Evolutionary conservation across 2,888 invertebrate species (phyloP), one percentile per base, ranked within the genome.

Genomic region (Cyrtodaria siliqua): DNA sequence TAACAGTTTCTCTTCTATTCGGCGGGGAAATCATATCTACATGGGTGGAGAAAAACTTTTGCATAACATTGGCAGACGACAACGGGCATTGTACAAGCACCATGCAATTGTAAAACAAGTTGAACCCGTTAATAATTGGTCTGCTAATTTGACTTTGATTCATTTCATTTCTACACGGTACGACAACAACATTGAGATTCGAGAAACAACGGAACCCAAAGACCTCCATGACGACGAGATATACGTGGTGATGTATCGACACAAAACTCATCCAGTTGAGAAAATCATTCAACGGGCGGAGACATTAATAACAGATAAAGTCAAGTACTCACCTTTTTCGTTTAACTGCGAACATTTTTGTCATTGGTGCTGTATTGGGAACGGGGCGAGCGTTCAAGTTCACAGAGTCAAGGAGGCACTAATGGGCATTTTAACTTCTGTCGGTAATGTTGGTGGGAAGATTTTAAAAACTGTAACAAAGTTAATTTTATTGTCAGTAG

Each of bases 281-380:
- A 47, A 56, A 20, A 68, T 77, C 4, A 49, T 77, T 14, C 12
- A 44, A 23, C 40, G 68, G 23, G 77, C 77, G 8, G 55, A 57
- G 42, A 2, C 18, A 59, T 16, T 49, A 62, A 49, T 18, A 55
- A n/a, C 26, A 8, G 9, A 6, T 3, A 18, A 6, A 33, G 4
- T 8, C 4, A 8, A 12, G 4, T 33, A 33, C 4, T 4, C 12
- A 33, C 18, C 29, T 59, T n/a, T 69, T 4, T 26, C 44, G 2
- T 60, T 59, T 23, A 75, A 75, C 24, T 75, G 74, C 60, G 74
- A 75, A 27, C 64, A 69, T 64, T 69, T 75, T 27, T 68, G 69
- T 29, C 56, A 75, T 18, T 75, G 59, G 68, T 75, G 74, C 33
- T 69, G 63, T 63, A 56, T 47, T 23, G 33, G 33, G 12, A 33